phyloP scores from a whole-genome alignment of 1,140 invertebrate species.

The Drosophila leontia region DNA sequence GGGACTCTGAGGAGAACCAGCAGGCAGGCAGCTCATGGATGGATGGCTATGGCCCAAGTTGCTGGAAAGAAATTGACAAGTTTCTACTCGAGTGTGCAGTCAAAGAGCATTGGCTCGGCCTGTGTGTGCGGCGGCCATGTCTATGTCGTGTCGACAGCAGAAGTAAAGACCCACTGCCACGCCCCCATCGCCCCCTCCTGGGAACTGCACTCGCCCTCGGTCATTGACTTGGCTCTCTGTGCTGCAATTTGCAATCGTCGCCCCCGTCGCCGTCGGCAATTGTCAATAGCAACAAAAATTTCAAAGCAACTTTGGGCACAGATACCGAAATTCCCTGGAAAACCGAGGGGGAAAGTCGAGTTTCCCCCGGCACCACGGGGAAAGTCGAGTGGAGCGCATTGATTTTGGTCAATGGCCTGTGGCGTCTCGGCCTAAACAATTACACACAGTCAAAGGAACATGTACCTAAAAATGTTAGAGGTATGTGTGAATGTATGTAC shows the following conservation, averaged over 20 bases:
- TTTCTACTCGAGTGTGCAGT: constrained; percentile 80
- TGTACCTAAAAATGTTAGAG: not conserved
- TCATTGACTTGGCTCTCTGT: constrained; percentile 67
- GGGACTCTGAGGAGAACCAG: not conserved
- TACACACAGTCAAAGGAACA: constrained; percentile 4
- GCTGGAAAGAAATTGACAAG: constrained; percentile 73
- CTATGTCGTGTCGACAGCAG: constrained; percentile 7
- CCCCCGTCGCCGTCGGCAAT: constrained; percentile 39
- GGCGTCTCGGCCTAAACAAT: constrained; percentile 31
- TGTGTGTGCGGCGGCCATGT: constrained; percentile 5
- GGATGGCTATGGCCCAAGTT: constrained; percentile 20
- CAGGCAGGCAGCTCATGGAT: constrained; percentile 3
- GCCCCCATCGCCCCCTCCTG: not conserved
- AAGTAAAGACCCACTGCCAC: constrained; percentile 15
- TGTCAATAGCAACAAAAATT: constrained; percentile 79
- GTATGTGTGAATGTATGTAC: not conserved
- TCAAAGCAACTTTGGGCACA: constrained; percentile 55
- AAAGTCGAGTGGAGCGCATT: constrained; percentile 56
- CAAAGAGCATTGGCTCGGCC: constrained; percentile 64
- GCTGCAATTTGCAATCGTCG: constrained; percentile 66
- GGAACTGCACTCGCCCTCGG: constrained; percentile 52
- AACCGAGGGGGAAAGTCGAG: not conserved
- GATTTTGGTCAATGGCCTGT: constrained; percentile 79
- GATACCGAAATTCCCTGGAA: constrained; percentile 37
- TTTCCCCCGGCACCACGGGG: not conserved